These are phyloP conservation scores for Ianthella basta DNA, from an alignment of 37 sponge, comb jelly and placozoan species.

Conservation along the genomic window DNA sequence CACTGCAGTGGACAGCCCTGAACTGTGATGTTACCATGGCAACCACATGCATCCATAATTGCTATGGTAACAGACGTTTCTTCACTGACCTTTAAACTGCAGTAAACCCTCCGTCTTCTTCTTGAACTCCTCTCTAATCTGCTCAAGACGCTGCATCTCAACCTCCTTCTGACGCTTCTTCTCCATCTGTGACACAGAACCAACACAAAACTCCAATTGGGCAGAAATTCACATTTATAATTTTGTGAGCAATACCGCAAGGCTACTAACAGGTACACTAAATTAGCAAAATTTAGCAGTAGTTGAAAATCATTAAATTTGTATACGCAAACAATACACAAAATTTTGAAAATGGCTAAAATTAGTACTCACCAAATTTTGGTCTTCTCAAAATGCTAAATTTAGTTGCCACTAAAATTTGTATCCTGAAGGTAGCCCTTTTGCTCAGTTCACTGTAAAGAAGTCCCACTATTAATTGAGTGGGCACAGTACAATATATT, in stretches of 20 bases:
- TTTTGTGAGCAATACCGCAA: too few relatives aligned
- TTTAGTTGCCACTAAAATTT: too few relatives aligned
- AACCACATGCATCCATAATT: neutral
- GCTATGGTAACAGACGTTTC: neutral
- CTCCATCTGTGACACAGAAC: slow-evolving; percentile 44
- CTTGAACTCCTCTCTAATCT: slow-evolving; percentile 73
- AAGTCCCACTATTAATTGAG: too few relatives aligned
- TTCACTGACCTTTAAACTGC: slow-evolving; percentile 49
- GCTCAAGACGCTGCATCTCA: slow-evolving; percentile 64
- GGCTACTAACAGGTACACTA: too few relatives aligned
- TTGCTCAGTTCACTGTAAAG: too few relatives aligned
- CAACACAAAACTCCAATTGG: too few relatives aligned
- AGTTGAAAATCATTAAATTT: neutral
- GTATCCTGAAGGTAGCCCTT: too few relatives aligned
- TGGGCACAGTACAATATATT: too few relatives aligned
- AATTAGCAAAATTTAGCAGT: neutral
- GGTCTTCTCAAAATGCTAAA: too few relatives aligned
- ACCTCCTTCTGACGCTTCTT: slow-evolving; percentile 48
- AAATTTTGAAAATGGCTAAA: neutral
- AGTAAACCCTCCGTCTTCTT: slow-evolving; percentile 69
- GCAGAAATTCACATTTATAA: too few relatives aligned
- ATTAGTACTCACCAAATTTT: neutral
- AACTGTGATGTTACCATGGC: neutral
- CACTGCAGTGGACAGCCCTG: neutral
- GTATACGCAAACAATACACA: neutral